A percentile compares a stretch with the other conserved stretches of the same genome.
phyloP scores from a whole-genome alignment of 37 sponge, comb jelly and placozoan species.

The Hormiphora californensis region DNA sequence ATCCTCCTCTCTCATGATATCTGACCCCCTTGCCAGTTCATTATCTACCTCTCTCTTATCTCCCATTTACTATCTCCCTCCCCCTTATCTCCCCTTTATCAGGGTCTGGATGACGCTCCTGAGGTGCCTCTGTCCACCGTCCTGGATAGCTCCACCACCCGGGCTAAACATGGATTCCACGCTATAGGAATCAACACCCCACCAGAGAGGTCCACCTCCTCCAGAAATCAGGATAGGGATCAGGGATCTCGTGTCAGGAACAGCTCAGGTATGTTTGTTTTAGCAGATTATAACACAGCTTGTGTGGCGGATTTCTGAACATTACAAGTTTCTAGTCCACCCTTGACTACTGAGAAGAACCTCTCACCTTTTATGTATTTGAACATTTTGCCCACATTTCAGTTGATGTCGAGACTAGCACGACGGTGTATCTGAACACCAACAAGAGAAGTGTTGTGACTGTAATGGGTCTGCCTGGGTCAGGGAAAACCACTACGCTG shows the following conservation, averaged over 20 bases:
- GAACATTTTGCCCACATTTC: not conserved
- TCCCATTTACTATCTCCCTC: not conserved
- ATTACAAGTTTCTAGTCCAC: too few species aligned
- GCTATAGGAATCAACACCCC: slow-evolving; percentile 42
- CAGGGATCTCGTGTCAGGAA: not conserved
- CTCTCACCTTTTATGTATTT: not conserved
- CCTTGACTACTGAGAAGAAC: not conserved
- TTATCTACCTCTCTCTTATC: not conserved
- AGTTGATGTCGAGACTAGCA: not conserved
- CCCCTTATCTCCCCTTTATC: not conserved
- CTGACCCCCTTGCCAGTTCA: not conserved
- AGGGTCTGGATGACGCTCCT: not conserved
- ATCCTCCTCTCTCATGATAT: too few species aligned
- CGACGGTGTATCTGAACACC: slow-evolving; percentile 44
- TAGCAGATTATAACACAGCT: too few species aligned
- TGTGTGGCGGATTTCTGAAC: too few species aligned
- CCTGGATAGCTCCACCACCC: not conserved
- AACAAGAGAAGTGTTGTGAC: not conserved
- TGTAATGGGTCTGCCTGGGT: slow-evolving; percentile 24
- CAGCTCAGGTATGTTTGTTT: slow-evolving; percentile 16
- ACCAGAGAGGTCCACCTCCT: not conserved
- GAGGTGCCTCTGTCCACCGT: not conserved
- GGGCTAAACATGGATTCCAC: not conserved
- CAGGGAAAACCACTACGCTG: slow-evolving; percentile 36
- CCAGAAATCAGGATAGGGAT: not conserved